Percentiles rank a stretch among this genome's conserved stretches.
phyloP scores from a whole-genome alignment of 1,140 invertebrate species.

The Elymnias hypermnestra region DNA sequence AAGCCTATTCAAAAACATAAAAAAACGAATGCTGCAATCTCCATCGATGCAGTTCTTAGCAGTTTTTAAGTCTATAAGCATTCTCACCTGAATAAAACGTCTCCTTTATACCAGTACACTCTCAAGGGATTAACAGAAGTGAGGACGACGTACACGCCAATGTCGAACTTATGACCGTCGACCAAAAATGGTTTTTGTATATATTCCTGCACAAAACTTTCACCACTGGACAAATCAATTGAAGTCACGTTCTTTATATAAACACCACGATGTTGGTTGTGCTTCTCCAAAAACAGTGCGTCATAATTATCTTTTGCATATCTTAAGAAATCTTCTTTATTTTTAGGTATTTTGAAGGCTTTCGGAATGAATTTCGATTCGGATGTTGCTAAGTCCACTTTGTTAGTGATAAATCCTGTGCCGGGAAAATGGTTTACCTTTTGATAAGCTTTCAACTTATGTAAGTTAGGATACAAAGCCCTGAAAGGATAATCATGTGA shows the following conservation, averaged over 20 bases:
- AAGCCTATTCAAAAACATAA: too few relatives aligned
- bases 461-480: slow-evolving; percentile 74
- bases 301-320: slow-evolving; percentile 83
- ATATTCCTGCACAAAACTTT: slow-evolving; percentile 95
- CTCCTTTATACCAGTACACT: slow-evolving; percentile 92
- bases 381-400: slow-evolving; percentile 92
- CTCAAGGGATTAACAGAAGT: slow-evolving; percentile 94
- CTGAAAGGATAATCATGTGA: slow-evolving; percentile 95
- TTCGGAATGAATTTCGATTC: slow-evolving; percentile 86
- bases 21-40: neutral
- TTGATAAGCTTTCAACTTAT: slow-evolving; percentile 83
- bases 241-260: slow-evolving; percentile 83
- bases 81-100: slow-evolving; percentile 87
- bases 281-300: slow-evolving; percentile 92
- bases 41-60: neutral
- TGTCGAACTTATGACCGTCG: slow-evolving; percentile 96
- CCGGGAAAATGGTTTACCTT: slow-evolving; percentile 97
- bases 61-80: neutral
- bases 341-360: slow-evolving; percentile 91
- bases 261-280: slow-evolving; percentile 94
- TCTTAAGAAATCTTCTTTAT: slow-evolving; percentile 83
- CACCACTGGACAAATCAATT: slow-evolving; percentile 83
- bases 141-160: slow-evolving; percentile 95
- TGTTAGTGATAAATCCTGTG: slow-evolving; percentile 95
- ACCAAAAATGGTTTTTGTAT: slow-evolving; percentile 88